phyloP scores from a whole-genome alignment of 2,797 vertebrate genomes.

The Gambusia yucatana region DNA sequence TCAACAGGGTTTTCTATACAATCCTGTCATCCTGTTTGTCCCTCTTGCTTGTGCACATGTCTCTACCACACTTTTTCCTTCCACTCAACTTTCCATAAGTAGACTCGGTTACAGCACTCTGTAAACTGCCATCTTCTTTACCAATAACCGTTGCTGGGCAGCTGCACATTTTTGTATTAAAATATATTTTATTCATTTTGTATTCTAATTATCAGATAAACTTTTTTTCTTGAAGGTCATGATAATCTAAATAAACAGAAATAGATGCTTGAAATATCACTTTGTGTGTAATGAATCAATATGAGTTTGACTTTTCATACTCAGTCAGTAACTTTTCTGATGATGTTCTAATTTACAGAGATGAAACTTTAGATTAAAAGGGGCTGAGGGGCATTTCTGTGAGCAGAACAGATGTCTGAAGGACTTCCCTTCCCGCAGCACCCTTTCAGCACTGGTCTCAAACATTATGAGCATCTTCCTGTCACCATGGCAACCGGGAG shows the following conservation, averaged over 20 bases:
- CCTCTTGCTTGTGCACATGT: neutral
- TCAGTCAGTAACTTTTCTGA: neutral
- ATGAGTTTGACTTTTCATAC: neutral
- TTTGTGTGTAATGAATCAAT: neutral
- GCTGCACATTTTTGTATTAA: neutral
- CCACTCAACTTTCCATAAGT: neutral
- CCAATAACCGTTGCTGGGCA: neutral
- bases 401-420: conserved; percentile 57
- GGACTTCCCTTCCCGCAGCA: conserved; percentile 62
- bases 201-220: neutral
- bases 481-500: conserved; percentile 67
- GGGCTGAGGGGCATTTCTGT: conserved; percentile 35
- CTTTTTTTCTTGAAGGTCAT: neutral
- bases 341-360: neutral
- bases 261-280: neutral
- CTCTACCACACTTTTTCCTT: neutral
- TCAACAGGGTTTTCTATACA: neutral
- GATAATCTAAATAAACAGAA: neutral
- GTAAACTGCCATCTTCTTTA: neutral
- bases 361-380: neutral
- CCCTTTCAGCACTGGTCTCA: conserved; percentile 45
- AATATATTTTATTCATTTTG: neutral
- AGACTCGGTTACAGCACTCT: neutral
- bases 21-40: neutral
- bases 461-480: conserved; percentile 44